Conservation (phyloP, 2,888 invertebrate genomes). For the Cyrtodaria siliqua region DNA sequence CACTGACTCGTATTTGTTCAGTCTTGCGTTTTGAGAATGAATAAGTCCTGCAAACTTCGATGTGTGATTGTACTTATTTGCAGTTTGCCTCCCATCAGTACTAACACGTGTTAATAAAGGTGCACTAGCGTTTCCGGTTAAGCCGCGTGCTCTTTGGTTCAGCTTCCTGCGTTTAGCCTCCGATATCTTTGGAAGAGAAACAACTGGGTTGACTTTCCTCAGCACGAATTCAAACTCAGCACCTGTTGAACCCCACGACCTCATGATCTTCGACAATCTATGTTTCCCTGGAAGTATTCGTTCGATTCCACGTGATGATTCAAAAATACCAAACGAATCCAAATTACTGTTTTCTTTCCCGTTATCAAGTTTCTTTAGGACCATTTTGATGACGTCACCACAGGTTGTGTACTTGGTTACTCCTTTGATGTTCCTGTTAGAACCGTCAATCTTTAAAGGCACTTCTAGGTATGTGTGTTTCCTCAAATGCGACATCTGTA, state of each 20-base stretch:
- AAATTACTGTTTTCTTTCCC: constrained; percentile 26
- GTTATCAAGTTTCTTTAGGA: constrained; percentile 36
- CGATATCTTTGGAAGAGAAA: constrained; percentile 48
- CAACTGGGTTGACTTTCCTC: constrained; percentile 42
- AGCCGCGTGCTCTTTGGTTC: constrained; percentile 14
- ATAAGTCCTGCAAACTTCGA: constrained; percentile 5
- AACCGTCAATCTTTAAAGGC: constrained; percentile 39
- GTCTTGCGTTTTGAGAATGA: constrained; percentile 40
- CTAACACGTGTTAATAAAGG: no score
- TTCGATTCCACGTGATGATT: constrained; percentile 59
- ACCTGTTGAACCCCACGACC: constrained; percentile 45
- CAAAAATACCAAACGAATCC: constrained; percentile 52
- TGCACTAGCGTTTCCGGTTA: background rate
- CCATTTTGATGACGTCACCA: constrained; percentile 63
- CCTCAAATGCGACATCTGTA: constrained; percentile 48
- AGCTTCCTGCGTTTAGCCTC: constrained; percentile 56
- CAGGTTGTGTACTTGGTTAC: constrained; percentile 59
- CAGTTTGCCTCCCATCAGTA: background rate
- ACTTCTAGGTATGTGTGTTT: constrained; percentile 31
- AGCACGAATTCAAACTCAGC: constrained; percentile 48
- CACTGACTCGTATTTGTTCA: constrained; percentile 6
- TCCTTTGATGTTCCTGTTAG: constrained; percentile 46
- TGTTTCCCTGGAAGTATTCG: constrained; percentile 53
- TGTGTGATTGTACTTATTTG: no score
- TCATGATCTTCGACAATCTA: constrained; percentile 47